A percentile compares a stretch with the other conserved stretches of the same genome.
Evolutionary conservation across 2,113 vertebrate species (phyloP).

Genomic region (Caranx ignobilis): DNA sequence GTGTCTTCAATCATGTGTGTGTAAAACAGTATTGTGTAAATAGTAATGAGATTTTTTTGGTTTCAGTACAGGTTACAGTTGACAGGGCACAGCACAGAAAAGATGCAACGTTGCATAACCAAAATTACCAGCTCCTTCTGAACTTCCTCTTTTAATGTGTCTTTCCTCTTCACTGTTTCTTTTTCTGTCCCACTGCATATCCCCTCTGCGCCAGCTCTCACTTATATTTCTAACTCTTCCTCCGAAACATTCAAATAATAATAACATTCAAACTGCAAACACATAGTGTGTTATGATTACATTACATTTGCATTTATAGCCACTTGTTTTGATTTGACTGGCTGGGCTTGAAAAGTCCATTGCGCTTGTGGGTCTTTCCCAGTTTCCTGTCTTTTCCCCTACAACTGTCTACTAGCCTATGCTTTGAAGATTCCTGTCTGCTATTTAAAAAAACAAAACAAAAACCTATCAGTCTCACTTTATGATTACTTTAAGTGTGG

Average conservation of each 20-base stretch:
- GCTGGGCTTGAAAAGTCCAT: neutral
- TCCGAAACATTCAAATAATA: too few species aligned
- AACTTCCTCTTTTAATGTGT: slow-evolving; percentile 74
- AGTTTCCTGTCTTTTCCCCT: too few species aligned
- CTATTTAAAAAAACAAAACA: too few species aligned
- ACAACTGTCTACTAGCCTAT: too few species aligned
- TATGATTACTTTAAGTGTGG: too few species aligned
- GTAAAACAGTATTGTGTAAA: neutral
- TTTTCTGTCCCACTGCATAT: neutral
- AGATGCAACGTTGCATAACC: slow-evolving; percentile 58
- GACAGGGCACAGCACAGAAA: slow-evolving; percentile 40
- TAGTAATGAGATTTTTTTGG: neutral
- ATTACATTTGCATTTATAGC: neutral
- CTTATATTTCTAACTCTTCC: slow-evolving; percentile 21
- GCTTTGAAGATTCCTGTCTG: too few species aligned
- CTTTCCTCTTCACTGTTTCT: slow-evolving; percentile 16
- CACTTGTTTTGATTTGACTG: neutral
- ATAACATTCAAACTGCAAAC: neutral
- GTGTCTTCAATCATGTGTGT: neutral
- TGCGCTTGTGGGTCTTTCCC: too few species aligned
- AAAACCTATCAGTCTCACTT: too few species aligned
- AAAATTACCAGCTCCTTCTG: slow-evolving; percentile 39
- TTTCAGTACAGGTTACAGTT: slow-evolving; percentile 16
- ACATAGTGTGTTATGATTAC: neutral
- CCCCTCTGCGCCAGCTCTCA: neutral